Evolutionary conservation across 2,797 vertebrate species (phyloP).

Genomic region (Leptoclinus maculatus): DNA sequence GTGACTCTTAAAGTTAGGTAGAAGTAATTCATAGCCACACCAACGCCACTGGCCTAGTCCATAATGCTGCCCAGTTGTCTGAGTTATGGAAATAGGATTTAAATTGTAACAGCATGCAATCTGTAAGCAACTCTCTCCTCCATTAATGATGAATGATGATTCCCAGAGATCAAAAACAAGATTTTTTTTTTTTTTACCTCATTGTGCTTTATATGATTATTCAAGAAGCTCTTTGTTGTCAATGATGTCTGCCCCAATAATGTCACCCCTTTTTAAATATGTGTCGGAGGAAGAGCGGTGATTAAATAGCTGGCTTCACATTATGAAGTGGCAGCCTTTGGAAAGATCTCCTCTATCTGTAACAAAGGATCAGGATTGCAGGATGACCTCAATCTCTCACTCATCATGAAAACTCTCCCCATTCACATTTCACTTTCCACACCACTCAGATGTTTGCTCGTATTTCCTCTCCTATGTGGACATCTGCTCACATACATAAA

Average conservation of each 20-base stretch:
- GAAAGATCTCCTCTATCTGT: constrained; percentile 54
- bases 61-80: constrained; percentile 8
- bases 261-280: constrained; percentile 57
- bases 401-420: constrained; percentile 53
- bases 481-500: background rate
- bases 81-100: constrained; percentile 22
- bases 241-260: constrained; percentile 60
- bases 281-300: constrained; percentile 16
- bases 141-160: constrained; percentile 51
- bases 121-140: constrained; percentile 3
- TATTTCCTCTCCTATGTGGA: constrained; percentile 9
- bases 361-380: constrained; percentile 67
- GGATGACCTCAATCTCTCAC: constrained; percentile 81
- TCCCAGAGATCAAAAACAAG: constrained; percentile 34
- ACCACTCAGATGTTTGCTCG: constrained; percentile 25
- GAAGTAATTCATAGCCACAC: constrained; percentile 15
- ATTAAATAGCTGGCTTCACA: constrained; percentile 62
- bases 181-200: constrained; percentile 18
- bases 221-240: constrained; percentile 47
- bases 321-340: constrained; percentile 54
- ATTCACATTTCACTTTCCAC: constrained; percentile 54
- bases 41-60: background rate
- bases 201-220: constrained; percentile 33
- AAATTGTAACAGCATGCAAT: constrained; percentile 24
- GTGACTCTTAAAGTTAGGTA: background rate